phyloP scores from a whole-genome alignment of 2,888 invertebrate species.

The Epistrophe eligans region DNA sequence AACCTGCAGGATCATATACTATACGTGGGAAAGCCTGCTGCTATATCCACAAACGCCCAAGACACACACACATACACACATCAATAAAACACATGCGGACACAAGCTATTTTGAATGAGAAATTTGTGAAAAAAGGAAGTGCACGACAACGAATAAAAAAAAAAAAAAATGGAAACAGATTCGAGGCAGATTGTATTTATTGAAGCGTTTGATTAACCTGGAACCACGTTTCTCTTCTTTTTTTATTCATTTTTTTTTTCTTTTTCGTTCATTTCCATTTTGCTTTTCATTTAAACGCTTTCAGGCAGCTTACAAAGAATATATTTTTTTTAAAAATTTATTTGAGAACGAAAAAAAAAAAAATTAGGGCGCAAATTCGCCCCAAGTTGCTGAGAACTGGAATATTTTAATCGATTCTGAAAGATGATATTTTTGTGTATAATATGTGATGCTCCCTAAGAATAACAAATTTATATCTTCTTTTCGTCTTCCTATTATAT shows the following conservation, averaged over 20 bases:
- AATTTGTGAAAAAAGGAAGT: slow-evolving; percentile 22
- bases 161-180: slow-evolving; percentile 49
- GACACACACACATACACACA: neutral
- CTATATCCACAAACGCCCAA: neutral
- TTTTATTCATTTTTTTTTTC: neutral
- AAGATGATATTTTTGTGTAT: slow-evolving; percentile 1
- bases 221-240: slow-evolving; percentile 40
- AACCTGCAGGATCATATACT: slow-evolving; percentile 31
- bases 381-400: neutral
- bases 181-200: slow-evolving; percentile 65
- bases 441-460: neutral
- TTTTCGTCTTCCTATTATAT: neutral
- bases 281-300: slow-evolving; percentile 30
- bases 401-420: slow-evolving; percentile 51
- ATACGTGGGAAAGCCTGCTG: slow-evolving; percentile 42
- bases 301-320: slow-evolving; percentile 52
- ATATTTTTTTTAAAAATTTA: slow-evolving; percentile 25
- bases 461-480: neutral
- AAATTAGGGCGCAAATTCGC: slow-evolving; percentile 40
- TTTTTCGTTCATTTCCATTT: neutral
- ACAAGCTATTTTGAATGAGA: slow-evolving; percentile 15
- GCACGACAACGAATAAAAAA: slow-evolving; percentile 46
- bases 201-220: slow-evolving; percentile 73
- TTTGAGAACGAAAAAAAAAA: slow-evolving; percentile 6
- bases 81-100: neutral